phyloP scores from a whole-genome alignment of 2,113 vertebrate species.

The Antechinus stuartii region DNA sequence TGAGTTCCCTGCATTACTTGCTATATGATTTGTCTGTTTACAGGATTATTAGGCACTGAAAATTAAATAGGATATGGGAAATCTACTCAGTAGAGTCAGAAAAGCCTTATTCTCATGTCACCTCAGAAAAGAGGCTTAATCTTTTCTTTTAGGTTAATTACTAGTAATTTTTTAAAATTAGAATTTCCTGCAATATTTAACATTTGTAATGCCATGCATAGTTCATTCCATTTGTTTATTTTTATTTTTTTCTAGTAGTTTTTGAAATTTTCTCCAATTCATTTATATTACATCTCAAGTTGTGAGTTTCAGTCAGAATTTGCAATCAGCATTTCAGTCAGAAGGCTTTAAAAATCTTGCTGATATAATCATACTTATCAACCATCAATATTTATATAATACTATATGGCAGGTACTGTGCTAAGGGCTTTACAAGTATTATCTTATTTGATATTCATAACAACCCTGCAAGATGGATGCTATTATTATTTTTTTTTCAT shows the following conservation, averaged over 20 bases:
- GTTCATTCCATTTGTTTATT: slow-evolving; percentile 7
- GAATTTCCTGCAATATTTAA: not conserved
- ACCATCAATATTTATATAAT: not conserved
- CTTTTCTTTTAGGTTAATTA: slow-evolving; percentile 45
- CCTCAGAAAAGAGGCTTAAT: slow-evolving; percentile 19
- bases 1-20: slow-evolving; percentile 51
- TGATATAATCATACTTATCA: slow-evolving; percentile 54
- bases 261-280: slow-evolving; percentile 27
- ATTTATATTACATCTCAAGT: slow-evolving; percentile 33
- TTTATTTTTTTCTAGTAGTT: not conserved
- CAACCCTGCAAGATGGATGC: not conserved
- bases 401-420: not conserved
- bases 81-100: slow-evolving; percentile 36
- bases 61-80: slow-evolving; percentile 23
- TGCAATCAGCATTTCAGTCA: not conserved
- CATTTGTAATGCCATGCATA: not conserved
- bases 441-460: not conserved
- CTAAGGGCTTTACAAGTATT: not conserved
- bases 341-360: not conserved
- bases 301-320: not conserved
- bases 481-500: not conserved
- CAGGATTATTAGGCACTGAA: slow-evolving; percentile 25
- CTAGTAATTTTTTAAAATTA: not conserved
- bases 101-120: slow-evolving; percentile 13
- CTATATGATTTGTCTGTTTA: slow-evolving; percentile 29